phyloP scores from a whole-genome alignment of 2,888 invertebrate species.

The Theristus sp. region DNA sequence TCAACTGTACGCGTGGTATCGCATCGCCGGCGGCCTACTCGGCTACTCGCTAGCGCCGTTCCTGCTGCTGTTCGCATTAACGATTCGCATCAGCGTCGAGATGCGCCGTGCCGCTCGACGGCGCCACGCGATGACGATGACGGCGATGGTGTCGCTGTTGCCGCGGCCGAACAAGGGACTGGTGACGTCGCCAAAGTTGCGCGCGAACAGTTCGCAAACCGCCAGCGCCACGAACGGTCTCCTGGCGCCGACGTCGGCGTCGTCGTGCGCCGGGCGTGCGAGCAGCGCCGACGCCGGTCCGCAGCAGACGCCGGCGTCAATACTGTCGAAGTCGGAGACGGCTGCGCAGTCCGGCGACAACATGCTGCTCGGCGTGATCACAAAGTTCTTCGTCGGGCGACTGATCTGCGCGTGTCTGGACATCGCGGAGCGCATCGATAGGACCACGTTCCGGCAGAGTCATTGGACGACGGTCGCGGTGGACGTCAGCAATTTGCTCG shows the following conservation, averaged over 20 bases:
- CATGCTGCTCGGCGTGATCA: not conserved
- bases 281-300: not conserved
- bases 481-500: not conserved
- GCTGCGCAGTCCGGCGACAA: not conserved
- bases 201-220: not conserved
- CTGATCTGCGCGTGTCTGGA: not conserved
- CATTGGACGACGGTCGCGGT: not conserved
- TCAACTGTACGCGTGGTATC: not conserved
- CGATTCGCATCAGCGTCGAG: not conserved
- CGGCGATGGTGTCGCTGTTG: not conserved
- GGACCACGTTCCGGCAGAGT: not conserved
- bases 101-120: not conserved
- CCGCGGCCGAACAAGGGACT: not conserved
- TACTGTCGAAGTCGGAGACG: no score
- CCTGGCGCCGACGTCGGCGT: not conserved
- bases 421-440: not conserved
- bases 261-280: not conserved
- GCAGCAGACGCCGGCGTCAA: not conserved
- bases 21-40: not conserved
- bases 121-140: not conserved
- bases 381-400: not conserved
- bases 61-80: not conserved
- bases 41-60: not conserved
- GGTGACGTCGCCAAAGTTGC: not conserved
- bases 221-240: not conserved